Evolutionary conservation across 2,113 vertebrate genomes (phyloP).

Genomic region (Oxyura jamaicensis): DNA sequence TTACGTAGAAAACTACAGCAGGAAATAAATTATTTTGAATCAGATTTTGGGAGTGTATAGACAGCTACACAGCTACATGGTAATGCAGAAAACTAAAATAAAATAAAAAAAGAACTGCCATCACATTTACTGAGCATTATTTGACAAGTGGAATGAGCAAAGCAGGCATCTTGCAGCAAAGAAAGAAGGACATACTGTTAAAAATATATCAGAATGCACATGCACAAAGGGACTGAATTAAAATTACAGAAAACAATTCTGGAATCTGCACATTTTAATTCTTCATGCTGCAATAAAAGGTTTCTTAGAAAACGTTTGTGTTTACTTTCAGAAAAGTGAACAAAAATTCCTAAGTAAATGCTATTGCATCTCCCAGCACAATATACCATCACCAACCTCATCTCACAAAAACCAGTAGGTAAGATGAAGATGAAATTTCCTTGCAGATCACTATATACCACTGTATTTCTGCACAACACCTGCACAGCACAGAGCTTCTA

Average conservation of each 20-base stretch:
- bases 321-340: background rate
- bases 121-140: conserved; percentile 17
- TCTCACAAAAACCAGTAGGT: background rate
- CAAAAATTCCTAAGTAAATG: background rate
- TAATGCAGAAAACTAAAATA: background rate
- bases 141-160: background rate
- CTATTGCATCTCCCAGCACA: background rate
- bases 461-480: background rate
- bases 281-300: background rate
- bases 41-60: background rate
- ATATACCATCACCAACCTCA: background rate
- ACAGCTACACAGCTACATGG: background rate
- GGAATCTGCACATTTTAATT: background rate
- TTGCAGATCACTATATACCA: background rate
- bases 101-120: background rate
- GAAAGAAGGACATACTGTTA: background rate
- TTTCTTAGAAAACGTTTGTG: background rate
- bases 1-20: background rate
- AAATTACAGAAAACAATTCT: background rate
- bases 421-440: background rate
- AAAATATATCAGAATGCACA: conserved; percentile 16
- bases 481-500: background rate
- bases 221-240: conserved; percentile 68
- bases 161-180: conserved; percentile 21
- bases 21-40: background rate